Base-by-base conservation (phyloP, 2,113 vertebrate species). In the Nothocercus nigrocapillus region DNA sequence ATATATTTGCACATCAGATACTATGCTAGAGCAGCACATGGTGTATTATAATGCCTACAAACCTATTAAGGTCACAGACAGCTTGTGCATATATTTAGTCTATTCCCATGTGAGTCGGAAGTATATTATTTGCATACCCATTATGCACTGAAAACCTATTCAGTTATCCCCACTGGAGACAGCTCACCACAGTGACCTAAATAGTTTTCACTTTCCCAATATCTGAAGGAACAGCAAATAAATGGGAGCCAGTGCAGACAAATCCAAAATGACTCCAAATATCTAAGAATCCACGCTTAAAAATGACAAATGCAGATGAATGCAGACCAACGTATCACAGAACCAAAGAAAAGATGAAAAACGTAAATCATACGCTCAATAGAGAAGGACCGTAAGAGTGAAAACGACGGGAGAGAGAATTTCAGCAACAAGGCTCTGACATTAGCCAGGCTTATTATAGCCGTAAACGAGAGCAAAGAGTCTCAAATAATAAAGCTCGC, bases 71-170 rank as follows among this genome's bases (percentile, higher is more conserved):
- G 94, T 92, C 95, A 95, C 88, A 82, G 90, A 89, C 63, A 94
- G 87, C 79, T 91, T 58, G 76, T 78, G 92, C 86, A 90, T 84
- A 85, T 88, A 94, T 88, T 97, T 74, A 92, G 79, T 85, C 40
- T 84, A 82, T 86, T 84, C 90, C 94, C 95, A 61, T 15, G 42
- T 47, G 69, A 94, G 68, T 79, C 54, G 91, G 66, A 87, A 74
- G 87, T 92, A 36, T 88, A 93, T 96, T 93, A 96, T 97, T 94
- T 97, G 93, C 96, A 97, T 97, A 90, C 34, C 34, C 34, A 96
- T 96, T 95, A 95, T 80, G 68, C 66, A 88, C 90, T 91, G 88
- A 82, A 95, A 93, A 80, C 64, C 92, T 94, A 87, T 90, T 95
- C 88, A 81, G 80, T 72, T 80, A 92, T 96, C 81, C 91, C 76